Conservation (phyloP, 2,888 invertebrate genomes). For the Callyntrura guangdongensis region DNA sequence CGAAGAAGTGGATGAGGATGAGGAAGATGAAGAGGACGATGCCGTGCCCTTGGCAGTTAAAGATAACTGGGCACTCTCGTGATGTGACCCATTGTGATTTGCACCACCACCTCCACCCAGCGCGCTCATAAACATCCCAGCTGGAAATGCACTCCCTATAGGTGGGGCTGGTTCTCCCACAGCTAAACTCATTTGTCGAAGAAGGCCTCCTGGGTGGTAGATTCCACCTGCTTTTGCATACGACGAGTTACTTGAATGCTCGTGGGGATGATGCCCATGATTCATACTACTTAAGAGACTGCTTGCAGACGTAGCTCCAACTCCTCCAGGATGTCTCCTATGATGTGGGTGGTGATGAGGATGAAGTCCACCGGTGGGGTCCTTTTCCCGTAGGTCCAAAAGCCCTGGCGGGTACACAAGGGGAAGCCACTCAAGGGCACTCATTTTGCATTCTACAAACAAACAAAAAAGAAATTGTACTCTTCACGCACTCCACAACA, state of each 20-base stretch:
- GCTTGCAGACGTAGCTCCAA: neutral
- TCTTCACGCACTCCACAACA: neutral
- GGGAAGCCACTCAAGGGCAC: slow-evolving; percentile 84
- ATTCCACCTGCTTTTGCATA: slow-evolving; percentile 66
- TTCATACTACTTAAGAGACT: slow-evolving; percentile 29
- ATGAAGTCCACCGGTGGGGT: slow-evolving; percentile 94
- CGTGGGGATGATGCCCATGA: slow-evolving; percentile 85
- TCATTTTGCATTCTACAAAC: slow-evolving; percentile 82
- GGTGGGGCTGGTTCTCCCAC: slow-evolving; percentile 79
- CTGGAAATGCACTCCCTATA: slow-evolving; percentile 75
- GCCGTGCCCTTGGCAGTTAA: slow-evolving; percentile 48
- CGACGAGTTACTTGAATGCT: slow-evolving; percentile 62
- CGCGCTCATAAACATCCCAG: slow-evolving; percentile 82
- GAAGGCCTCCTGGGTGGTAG: slow-evolving; percentile 79
- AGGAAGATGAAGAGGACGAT: slow-evolving; percentile 33
- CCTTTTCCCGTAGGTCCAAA: slow-evolving; percentile 93
- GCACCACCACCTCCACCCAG: slow-evolving; percentile 63
- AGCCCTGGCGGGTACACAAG: slow-evolving; percentile 83
- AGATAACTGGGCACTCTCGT: slow-evolving; percentile 56
- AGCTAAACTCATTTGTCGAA: slow-evolving; percentile 81
- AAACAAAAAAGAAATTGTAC: neutral
- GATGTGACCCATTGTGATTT: slow-evolving; percentile 26
- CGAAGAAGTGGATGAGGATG: slow-evolving; percentile 38
- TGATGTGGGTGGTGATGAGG: slow-evolving; percentile 39
- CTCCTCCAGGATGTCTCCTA: slow-evolving; percentile 32